Base-by-base conservation (phyloP, 2,888 invertebrate species). In the Idaea straminata region DNA sequence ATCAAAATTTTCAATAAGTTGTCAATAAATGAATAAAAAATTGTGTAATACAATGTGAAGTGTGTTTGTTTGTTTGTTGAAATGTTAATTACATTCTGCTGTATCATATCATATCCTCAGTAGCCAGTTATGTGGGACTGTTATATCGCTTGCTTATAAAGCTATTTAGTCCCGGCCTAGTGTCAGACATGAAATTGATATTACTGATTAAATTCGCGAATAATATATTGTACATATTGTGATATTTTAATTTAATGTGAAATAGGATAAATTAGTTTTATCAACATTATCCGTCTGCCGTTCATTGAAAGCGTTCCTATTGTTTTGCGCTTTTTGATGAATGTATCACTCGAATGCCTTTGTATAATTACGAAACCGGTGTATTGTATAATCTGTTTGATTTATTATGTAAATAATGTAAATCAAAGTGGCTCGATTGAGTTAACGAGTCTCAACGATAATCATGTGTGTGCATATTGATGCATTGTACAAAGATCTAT, bases 401-500 rank as follows among this genome's bases (percentile, higher is more conserved):
- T 59, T 5, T 36, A 36, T 73, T 69, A 73, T 83, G 83, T 84
- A 83, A 81, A 84, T 83, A 83, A 77, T 76, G 76, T 76, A 73
- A 75, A 72, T 74, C 74, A 69, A 74, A 74, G 79, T 77, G 75
- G 75, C 77, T 77, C 76, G 75, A 71, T 78, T 81, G 80, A 79
- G 78, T 77, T 77, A 25, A 81, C 77, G 83, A 85, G 84, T 84
- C 83, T 85, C 83, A 83, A 74, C 79, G 76, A 80, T 79, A 79
- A 83, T 84, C 83, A 85, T 81, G 84, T 85, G 86, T 87, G 86
- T 83, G 86, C 88, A 86, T 86, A 82, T 83, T 75, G 81, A 83
- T 87, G 85, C 88, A 88, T 87, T 92, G 92, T 92, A 92, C 92
- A 92, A 92, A 91, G 87, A 87, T 87, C 84, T 88, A 89, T 92